These are phyloP conservation scores for Pogonomyrmex barbatus DNA, from an alignment of 1,140 invertebrate species.

Conservation along the genomic window DNA sequence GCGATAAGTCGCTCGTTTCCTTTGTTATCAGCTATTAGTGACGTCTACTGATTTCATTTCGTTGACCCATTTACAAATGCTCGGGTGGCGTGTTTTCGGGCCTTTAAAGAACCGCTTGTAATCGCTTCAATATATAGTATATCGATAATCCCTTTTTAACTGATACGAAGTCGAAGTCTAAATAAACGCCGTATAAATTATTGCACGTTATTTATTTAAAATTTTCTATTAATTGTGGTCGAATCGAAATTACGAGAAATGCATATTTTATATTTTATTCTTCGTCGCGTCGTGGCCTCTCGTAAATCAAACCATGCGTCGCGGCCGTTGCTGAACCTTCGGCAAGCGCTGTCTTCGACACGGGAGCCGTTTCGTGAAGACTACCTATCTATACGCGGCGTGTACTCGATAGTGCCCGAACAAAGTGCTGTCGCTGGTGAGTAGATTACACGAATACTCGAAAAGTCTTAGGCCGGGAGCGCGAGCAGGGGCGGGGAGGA, in stretches of 20 bases:
- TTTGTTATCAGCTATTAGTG: conserved; percentile 40
- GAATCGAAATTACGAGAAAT: not conserved
- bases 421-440: conserved; percentile 79
- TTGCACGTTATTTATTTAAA: not conserved
- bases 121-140: conserved; percentile 5
- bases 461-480: conserved; percentile 69
- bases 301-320: not conserved
- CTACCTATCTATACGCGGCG: conserved; percentile 79
- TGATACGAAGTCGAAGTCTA: not conserved
- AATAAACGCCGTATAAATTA: not conserved
- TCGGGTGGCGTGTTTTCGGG: conserved; percentile 65
- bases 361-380: conserved; percentile 77
- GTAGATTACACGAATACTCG: conserved; percentile 76
- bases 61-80: conserved; percentile 72
- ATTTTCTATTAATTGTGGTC: not conserved
- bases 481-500: conserved; percentile 49
- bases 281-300: not conserved
- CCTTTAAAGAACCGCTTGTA: conserved; percentile 63
- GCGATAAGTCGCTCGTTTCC: conserved; percentile 17
- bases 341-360: conserved; percentile 60
- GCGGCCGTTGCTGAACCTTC: not conserved
- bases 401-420: conserved; percentile 83
- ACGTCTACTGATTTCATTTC: conserved; percentile 64
- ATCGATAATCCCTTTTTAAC: not conserved
- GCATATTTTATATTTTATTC: not conserved